Conservation (phyloP, 1,140 invertebrate genomes). For the Drosophila auraria region DNA sequence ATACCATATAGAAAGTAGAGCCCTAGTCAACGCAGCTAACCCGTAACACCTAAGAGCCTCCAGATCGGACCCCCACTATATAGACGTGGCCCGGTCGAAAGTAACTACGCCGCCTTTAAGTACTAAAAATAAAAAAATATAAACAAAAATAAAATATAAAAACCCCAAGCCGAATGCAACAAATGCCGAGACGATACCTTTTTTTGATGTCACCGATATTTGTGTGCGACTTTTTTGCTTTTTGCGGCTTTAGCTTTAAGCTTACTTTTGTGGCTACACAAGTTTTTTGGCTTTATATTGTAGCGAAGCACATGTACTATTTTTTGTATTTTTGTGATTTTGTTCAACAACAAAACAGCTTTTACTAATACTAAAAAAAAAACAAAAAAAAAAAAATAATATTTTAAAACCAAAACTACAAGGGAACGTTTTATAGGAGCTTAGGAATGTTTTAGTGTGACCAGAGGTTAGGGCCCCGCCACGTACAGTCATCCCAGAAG, state of each 20-base stretch:
- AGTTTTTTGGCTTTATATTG: conserved; percentile 40
- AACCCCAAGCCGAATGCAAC: conserved; percentile 44
- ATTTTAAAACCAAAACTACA: conserved; percentile 10
- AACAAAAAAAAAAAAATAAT: conserved; percentile 3
- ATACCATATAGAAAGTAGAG: conserved; percentile 56
- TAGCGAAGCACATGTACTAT: conserved; percentile 29
- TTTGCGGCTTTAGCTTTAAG: conserved; percentile 68
- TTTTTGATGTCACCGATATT: conserved; percentile 53
- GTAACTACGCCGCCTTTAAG: conserved; percentile 47
- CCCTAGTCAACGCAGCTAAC: conserved; percentile 47
- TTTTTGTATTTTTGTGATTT: conserved; percentile 64
- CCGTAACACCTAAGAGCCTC: conserved; percentile 22
- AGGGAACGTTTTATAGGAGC: background rate
- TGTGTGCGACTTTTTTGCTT: conserved; percentile 62
- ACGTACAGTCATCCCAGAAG: conserved; percentile 52
- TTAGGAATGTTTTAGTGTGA: conserved; percentile 7
- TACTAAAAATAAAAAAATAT: conserved; percentile 46
- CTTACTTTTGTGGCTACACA: conserved; percentile 51
- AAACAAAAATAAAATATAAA: background rate
- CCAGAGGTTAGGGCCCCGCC: conserved; percentile 25
- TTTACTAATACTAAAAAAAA: conserved; percentile 40
- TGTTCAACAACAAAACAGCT: conserved; percentile 34
- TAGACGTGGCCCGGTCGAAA: conserved; percentile 5
- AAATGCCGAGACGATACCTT: conserved; percentile 40
- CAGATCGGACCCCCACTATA: conserved; percentile 20